These are phyloP conservation scores for Agelaius tricolor DNA, from an alignment of 2,113 vertebrate species.

Conservation along the genomic window DNA sequence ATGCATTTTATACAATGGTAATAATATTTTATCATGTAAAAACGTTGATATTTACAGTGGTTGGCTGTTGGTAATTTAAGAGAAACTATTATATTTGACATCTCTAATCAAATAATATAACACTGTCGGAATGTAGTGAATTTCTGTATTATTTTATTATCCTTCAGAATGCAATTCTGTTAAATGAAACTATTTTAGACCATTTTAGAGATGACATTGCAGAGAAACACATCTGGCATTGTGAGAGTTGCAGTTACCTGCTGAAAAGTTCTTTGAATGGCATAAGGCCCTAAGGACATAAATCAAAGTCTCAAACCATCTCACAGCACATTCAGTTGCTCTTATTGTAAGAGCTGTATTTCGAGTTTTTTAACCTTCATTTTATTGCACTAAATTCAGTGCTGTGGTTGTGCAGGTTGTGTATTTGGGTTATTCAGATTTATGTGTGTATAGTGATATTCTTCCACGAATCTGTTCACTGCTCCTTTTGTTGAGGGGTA, in stretches of 20 bases:
- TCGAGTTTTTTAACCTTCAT: neutral
- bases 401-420: rapidly evolving
- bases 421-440: neutral
- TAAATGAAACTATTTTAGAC: neutral
- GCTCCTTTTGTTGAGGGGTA: neutral
- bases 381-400: neutral
- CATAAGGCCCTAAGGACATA: neutral
- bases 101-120: neutral
- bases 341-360: neutral
- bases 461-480: neutral
- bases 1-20: neutral
- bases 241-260: neutral
- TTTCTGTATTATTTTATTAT: neutral
- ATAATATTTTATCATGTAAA: neutral
- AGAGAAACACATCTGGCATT: neutral
- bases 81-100: neutral
- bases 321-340: neutral
- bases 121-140: rapidly evolving
- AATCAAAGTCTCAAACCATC: neutral
- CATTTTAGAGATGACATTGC: neutral
- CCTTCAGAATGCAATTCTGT: neutral
- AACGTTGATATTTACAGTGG: neutral
- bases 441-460: neutral
- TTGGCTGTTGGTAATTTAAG: neutral
- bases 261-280: neutral